Base-by-base conservation (phyloP, 92 coral and sea anemone genomes). In the Blastomussa wellsi region DNA sequence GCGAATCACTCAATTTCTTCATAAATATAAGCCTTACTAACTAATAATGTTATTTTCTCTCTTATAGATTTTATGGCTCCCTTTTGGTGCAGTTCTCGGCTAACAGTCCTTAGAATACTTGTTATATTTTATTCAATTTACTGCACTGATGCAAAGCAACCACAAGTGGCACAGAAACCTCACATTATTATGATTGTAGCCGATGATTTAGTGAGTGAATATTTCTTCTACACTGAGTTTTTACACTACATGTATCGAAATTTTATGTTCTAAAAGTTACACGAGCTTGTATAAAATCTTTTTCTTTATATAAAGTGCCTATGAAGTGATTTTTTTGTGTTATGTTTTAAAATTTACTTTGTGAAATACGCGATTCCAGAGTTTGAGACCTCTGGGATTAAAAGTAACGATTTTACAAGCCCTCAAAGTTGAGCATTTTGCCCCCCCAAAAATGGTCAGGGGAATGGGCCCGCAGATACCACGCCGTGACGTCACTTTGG, bases 111-210 rank as follows among this genome's bases (percentile, higher is more conserved):
- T 38, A 69, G 88, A 77, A 68, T 77, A 55, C 49, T 68, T 36
- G 78, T 85, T 65, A 44, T 77, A 31, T 47, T 85, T 65, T 85
- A 64, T 28, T 71, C 78, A 69, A 71, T 72, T 36, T 72, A 51
- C 37, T 72, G 55, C 53, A 52, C 44, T 28, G 37, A 53, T 64
- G 88, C 82, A 51, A 77, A 85, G 69, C 12, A 26, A 5, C 29
- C 65, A 42, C 88, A 66, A 66, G 29, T 16, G 60, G 77, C 88
- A 28, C 75, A 77, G 51, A 93, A 93, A 65, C 98, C 98, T 11
- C 91, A 95, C 77, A 92, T 95, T 48, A 88, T 95, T n/a, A 90
- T 95, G 94, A 90, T 95, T 52, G 98, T 95, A 10, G 98, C 98
- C 3, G 98, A 95, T 83, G 98, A 95, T 51, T 85, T 95, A 91